phyloP scores from a whole-genome alignment of 1,140 invertebrate genomes.

The Venturia canescens region DNA sequence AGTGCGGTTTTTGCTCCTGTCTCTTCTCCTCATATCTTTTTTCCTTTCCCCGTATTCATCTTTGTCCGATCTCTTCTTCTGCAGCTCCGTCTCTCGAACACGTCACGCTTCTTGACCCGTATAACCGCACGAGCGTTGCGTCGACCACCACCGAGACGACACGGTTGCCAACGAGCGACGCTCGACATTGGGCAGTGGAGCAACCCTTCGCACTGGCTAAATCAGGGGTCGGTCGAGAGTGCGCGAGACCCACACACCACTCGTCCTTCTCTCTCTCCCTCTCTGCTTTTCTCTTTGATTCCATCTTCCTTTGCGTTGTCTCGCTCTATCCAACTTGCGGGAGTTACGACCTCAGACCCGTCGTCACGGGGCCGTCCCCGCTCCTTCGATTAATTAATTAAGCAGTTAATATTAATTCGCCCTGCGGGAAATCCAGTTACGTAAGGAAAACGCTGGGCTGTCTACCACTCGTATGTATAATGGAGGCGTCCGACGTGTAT shows the following conservation, averaged over 20 bases:
- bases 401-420: slow-evolving; percentile 51
- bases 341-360: slow-evolving; percentile 40
- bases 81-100: not conserved
- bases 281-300: not conserved
- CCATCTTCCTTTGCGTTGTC: slow-evolving; percentile 23
- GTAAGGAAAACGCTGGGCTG: slow-evolving; percentile 37
- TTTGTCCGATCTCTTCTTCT: slow-evolving; percentile 9
- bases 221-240: slow-evolving; percentile 10
- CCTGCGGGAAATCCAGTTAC: slow-evolving; percentile 43
- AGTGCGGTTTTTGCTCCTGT: not conserved
- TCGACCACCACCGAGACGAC: slow-evolving; percentile 29
- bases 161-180: slow-evolving; percentile 15
- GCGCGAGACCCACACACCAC: not conserved
- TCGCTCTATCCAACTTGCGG: slow-evolving; percentile 8
- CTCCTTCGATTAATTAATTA: slow-evolving; percentile 47
- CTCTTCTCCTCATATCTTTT: not conserved
- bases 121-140: slow-evolving; percentile 12
- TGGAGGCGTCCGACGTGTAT: not conserved
- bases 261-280: slow-evolving; percentile 46
- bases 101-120: slow-evolving; percentile 31
- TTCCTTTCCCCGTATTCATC: not conserved
- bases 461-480: not conserved
- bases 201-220: slow-evolving; percentile 39
- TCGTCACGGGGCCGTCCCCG: slow-evolving; percentile 39
- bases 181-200: slow-evolving; percentile 27